Evolutionary conservation across 1,140 invertebrate genomes (phyloP).

Genomic region (Sycophaga agraensis): DNA sequence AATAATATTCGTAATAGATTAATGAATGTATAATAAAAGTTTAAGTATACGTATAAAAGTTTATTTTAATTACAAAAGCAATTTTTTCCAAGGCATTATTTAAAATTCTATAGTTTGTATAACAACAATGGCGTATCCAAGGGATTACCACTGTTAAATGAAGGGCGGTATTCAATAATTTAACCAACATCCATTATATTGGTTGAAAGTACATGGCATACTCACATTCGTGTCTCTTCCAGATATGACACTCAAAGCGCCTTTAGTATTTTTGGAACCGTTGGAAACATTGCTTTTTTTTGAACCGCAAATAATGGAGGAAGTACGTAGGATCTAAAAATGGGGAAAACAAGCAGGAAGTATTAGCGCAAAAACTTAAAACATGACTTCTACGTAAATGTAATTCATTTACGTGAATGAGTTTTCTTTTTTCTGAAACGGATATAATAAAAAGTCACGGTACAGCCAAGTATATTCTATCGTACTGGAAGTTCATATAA

Average conservation of each 20-base stretch:
- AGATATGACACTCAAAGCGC: background rate
- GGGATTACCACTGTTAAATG: background rate
- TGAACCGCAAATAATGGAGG: background rate
- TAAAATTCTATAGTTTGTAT: too few relatives aligned
- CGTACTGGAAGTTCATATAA: too few relatives aligned
- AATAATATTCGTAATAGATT: too few relatives aligned
- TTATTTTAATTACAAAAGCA: too few relatives aligned
- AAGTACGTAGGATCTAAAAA: conserved; percentile 12
- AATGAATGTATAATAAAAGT: too few relatives aligned
- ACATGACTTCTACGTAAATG: background rate
- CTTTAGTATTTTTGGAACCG: too few relatives aligned
- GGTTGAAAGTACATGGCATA: background rate
- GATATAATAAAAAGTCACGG: too few relatives aligned
- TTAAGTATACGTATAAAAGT: too few relatives aligned
- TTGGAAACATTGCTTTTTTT: conserved; percentile 16
- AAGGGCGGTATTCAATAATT: conserved; percentile 14
- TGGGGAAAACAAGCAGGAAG: conserved; percentile 11
- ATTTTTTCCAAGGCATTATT: too few relatives aligned
- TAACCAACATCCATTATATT: background rate
- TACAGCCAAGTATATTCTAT: too few relatives aligned
- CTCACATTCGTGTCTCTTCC: background rate
- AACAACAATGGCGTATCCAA: too few relatives aligned
- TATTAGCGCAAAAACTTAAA: background rate
- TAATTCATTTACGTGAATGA: background rate
- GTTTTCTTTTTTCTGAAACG: background rate